A percentile compares a stretch with the other conserved stretches of the same genome.
Evolutionary conservation across 2,888 invertebrate genomes (phyloP).

Genomic region (Chesias legatella): DNA sequence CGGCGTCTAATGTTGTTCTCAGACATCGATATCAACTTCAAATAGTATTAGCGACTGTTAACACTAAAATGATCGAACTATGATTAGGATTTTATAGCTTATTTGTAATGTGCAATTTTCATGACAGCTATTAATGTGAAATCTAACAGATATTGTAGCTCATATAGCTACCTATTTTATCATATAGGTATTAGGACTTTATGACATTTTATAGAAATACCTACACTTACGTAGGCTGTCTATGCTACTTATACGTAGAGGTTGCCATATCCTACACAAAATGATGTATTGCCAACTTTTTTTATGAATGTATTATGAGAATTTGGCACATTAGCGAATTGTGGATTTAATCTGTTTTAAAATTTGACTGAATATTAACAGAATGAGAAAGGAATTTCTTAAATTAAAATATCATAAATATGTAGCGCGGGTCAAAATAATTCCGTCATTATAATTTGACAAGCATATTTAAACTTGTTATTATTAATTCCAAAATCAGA

Average conservation of each 20-base stretch:
- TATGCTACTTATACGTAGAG: slow-evolving; percentile 31
- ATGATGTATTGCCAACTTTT: slow-evolving; percentile 40
- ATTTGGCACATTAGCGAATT: slow-evolving; percentile 55
- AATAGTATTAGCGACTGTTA: slow-evolving; percentile 31
- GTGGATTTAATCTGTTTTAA: slow-evolving; percentile 12
- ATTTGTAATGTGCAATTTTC: slow-evolving; percentile 49
- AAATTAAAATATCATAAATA: too few relatives aligned
- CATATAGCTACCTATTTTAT: slow-evolving; percentile 48
- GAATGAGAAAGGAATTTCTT: too few relatives aligned
- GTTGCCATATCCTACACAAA: slow-evolving; percentile 29
- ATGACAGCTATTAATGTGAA: slow-evolving; percentile 52
- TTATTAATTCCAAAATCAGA: too few relatives aligned
- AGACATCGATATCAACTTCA: background rate
- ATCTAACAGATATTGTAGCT: slow-evolving; percentile 50
- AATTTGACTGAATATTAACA: slow-evolving; percentile 34
- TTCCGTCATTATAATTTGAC: too few relatives aligned
- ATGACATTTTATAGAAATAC: slow-evolving; percentile 33
- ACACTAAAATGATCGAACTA: slow-evolving; percentile 59
- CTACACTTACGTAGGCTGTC: slow-evolving; percentile 23
- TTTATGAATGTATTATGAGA: slow-evolving; percentile 40
- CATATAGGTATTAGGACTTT: slow-evolving; percentile 34
- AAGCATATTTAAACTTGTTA: too few relatives aligned
- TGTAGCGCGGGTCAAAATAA: too few relatives aligned
- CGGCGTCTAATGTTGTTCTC: slow-evolving; percentile 2
- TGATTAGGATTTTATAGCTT: slow-evolving; percentile 59